Evolutionary conservation across 2,797 vertebrate species (phyloP).

Genomic region (Gymnoscopelus microlampas): DNA sequence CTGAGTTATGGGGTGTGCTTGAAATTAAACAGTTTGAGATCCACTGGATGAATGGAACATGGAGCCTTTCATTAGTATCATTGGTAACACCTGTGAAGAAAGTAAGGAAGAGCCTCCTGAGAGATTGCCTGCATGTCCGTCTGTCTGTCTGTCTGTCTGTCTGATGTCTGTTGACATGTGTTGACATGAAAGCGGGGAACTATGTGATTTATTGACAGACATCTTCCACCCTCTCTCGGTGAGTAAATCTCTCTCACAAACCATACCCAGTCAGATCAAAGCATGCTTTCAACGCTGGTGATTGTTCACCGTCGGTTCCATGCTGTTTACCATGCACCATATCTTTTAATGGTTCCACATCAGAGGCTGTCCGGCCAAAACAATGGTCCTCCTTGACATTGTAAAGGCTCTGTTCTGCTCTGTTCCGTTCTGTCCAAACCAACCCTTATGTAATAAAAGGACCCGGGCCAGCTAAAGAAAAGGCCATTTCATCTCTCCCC

Average conservation of each 20-base stretch:
- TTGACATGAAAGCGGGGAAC: constrained; percentile 11
- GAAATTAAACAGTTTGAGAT: too few relatives aligned
- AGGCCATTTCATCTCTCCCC: constrained; percentile 54
- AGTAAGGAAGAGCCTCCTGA: too few relatives aligned
- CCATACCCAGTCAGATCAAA: constrained; percentile 40
- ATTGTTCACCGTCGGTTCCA: too few relatives aligned
- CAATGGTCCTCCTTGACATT: constrained; percentile 26
- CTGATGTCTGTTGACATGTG: constrained; percentile 23
- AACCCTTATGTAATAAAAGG: constrained; percentile 67
- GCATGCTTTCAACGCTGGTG: constrained; percentile 24
- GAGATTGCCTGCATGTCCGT: background rate
- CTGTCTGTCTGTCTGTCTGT: background rate
- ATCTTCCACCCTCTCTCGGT: background rate
- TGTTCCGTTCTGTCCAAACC: constrained; percentile 51
- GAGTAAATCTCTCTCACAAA: background rate
- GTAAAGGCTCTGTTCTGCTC: constrained; percentile 45
- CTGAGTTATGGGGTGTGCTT: too few relatives aligned
- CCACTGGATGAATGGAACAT: too few relatives aligned
- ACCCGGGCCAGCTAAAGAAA: constrained; percentile 62
- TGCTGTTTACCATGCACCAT: constrained; percentile 49
- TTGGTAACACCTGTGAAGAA: too few relatives aligned
- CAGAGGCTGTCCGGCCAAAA: constrained; percentile 33
- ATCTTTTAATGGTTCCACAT: constrained; percentile 40
- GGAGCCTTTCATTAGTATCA: too few relatives aligned
- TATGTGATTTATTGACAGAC: constrained; percentile 25